These are phyloP conservation scores for Emys orbicularis DNA, from an alignment of 2,797 vertebrate species.

Conservation along the genomic window DNA sequence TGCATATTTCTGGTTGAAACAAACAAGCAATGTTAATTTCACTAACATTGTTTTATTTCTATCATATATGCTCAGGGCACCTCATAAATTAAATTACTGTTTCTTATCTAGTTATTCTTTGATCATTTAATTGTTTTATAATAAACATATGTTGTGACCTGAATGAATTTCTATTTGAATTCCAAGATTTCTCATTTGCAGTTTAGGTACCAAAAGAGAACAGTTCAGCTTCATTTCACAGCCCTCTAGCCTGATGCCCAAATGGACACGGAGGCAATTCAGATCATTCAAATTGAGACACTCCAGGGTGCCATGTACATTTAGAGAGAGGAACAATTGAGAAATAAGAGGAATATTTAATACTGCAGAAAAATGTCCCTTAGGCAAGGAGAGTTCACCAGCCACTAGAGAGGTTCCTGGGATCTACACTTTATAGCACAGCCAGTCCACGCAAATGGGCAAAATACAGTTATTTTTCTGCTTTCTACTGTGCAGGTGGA, in stretches of 20 bases:
- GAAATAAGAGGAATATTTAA: slow-evolving; percentile 46
- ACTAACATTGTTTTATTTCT: slow-evolving; percentile 52
- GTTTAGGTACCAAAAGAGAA: slow-evolving; percentile 60
- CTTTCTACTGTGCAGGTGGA: not conserved
- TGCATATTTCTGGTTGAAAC: slow-evolving; percentile 20
- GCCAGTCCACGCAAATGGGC: not conserved
- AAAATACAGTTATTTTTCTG: not conserved
- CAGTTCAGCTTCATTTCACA: slow-evolving; percentile 28
- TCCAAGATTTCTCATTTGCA: slow-evolving; percentile 68
- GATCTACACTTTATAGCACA: slow-evolving; percentile 8
- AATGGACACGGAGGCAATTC: slow-evolving; percentile 23
- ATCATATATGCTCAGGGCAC: slow-evolving; percentile 51
- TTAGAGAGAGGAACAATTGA: slow-evolving; percentile 28
- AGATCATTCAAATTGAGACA: slow-evolving; percentile 12
- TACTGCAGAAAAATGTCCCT: slow-evolving; percentile 37
- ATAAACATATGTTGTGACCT: slow-evolving; percentile 41
- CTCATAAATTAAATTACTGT: slow-evolving; percentile 73
- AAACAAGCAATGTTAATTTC: slow-evolving; percentile 69
- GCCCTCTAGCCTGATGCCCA: slow-evolving; percentile 43
- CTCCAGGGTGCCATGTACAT: not conserved
- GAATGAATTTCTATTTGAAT: slow-evolving; percentile 55
- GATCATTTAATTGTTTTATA: slow-evolving; percentile 66
- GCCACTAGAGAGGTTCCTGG: not conserved
- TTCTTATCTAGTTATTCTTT: slow-evolving; percentile 68
- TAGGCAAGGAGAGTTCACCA: slow-evolving; percentile 45